Percentiles rank a stretch among this genome's conserved stretches.
phyloP scores from a whole-genome alignment of 2,888 invertebrate species.

The Chorisops tibialis region DNA sequence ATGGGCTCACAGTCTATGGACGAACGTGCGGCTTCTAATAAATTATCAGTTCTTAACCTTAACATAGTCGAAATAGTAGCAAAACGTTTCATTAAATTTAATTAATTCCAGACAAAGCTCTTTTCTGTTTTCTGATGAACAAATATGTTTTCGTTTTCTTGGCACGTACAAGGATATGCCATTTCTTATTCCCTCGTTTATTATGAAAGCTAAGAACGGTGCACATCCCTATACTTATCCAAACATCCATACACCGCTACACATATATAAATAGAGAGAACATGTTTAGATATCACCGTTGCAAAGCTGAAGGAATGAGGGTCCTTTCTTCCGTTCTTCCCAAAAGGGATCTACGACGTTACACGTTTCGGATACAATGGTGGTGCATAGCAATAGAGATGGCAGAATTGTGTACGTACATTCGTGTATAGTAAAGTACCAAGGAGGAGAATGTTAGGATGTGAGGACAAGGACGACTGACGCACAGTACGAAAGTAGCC shows the following conservation, averaged over 20 bases:
- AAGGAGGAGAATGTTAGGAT: too few relatives aligned
- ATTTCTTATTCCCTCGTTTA: slow-evolving; percentile 33
- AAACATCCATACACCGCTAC: background rate
- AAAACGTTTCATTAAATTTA: slow-evolving; percentile 34
- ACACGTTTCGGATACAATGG: too few relatives aligned
- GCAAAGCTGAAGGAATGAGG: slow-evolving; percentile 5
- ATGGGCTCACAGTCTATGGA: slow-evolving; percentile 12
- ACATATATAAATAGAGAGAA: slow-evolving; percentile 23
- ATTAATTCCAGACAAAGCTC: slow-evolving; percentile 33
- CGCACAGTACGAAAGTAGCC: background rate
- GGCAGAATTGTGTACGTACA: too few relatives aligned
- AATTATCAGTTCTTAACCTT: slow-evolving; percentile 25
- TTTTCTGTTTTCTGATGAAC: slow-evolving; percentile 29
- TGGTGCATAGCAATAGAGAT: too few relatives aligned
- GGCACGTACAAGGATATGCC: slow-evolving; percentile 35
- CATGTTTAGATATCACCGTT: slow-evolving; percentile 29
- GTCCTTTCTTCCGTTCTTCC: slow-evolving; percentile 13
- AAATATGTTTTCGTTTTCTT: slow-evolving; percentile 35
- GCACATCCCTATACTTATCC: background rate
- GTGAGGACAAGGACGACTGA: too few relatives aligned
- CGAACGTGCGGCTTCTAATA: slow-evolving; percentile 4
- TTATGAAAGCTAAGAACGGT: slow-evolving; percentile 29
- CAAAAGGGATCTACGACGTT: slow-evolving; percentile 1
- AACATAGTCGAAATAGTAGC: slow-evolving; percentile 19
- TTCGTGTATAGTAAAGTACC: too few relatives aligned